Evolutionary conservation across 2,797 vertebrate species (phyloP).

Genomic region (Eutrigla gurnardus): DNA sequence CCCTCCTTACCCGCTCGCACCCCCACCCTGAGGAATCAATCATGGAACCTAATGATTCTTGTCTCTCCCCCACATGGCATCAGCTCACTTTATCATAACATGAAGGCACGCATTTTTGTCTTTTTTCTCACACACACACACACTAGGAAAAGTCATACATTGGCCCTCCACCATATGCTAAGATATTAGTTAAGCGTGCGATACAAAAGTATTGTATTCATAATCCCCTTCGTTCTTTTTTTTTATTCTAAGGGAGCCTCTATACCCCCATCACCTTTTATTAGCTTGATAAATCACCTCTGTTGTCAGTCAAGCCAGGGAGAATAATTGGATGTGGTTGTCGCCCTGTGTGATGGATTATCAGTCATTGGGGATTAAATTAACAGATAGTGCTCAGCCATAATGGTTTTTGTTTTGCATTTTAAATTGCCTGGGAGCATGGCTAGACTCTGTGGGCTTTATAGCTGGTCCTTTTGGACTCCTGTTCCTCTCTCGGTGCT

Average conservation of each 20-base stretch:
- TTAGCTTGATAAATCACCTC: slow-evolving; percentile 99
- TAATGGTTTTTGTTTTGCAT: slow-evolving; percentile 99
- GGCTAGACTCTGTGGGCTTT: slow-evolving; percentile 93
- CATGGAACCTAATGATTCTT: slow-evolving; percentile 76
- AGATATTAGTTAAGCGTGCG: slow-evolving; percentile 74
- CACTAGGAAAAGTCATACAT: slow-evolving; percentile 53
- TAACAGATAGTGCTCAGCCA: slow-evolving; percentile 99
- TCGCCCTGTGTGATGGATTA: slow-evolving; percentile 99
- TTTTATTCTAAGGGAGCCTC: slow-evolving; percentile 92
- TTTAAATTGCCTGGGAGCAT: slow-evolving; percentile 98
- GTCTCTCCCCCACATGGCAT: slow-evolving; percentile 74
- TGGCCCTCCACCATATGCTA: slow-evolving; percentile 64
- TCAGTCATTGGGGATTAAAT: slow-evolving; percentile 99
- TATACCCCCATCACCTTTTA: slow-evolving; percentile 99
- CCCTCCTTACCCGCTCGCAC: slow-evolving; percentile 29
- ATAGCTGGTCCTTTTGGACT: slow-evolving; percentile 84
- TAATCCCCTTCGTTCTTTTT: slow-evolving; percentile 76
- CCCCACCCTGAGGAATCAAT: slow-evolving; percentile 61
- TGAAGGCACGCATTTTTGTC: slow-evolving; percentile 43
- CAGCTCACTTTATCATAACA: slow-evolving; percentile 71
- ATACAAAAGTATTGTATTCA: slow-evolving; percentile 74
- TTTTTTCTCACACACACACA: slow-evolving; percentile 41
- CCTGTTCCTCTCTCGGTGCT: slow-evolving; percentile 34
- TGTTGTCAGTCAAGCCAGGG: slow-evolving; percentile 99
- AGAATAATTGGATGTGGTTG: slow-evolving; percentile 99